phyloP scores from a whole-genome alignment of 2,113 vertebrate genomes.

The Chlorodrepanis virens region DNA sequence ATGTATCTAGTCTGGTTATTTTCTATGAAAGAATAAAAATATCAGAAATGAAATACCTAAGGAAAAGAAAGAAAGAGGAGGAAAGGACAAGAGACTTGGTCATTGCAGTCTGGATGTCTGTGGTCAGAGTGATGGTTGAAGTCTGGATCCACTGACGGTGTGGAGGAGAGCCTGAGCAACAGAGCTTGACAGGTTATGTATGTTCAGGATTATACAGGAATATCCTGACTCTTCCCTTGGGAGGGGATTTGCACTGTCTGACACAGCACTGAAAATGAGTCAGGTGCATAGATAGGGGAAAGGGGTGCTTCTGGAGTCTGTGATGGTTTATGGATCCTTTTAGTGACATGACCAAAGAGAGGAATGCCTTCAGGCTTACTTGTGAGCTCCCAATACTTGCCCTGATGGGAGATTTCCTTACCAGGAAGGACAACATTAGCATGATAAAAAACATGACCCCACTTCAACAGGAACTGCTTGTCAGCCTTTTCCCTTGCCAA shows the following conservation, averaged over 20 bases:
- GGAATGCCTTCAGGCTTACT: not conserved
- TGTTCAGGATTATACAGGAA: fast-evolving
- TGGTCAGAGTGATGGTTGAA: not conserved
- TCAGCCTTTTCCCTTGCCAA: fast-evolving
- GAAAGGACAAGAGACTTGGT: not conserved
- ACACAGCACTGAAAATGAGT: not conserved
- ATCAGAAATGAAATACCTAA: not conserved
- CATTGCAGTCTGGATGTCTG: not conserved
- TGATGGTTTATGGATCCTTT: not conserved
- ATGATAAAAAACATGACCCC: not conserved
- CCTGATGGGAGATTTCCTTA: not conserved
- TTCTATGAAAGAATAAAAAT: not conserved
- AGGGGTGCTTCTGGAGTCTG: not conserved
- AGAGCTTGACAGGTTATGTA: not conserved
- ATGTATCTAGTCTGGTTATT: not conserved
- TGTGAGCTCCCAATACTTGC: no score
- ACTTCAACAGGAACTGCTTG: not conserved
- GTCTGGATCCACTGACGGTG: not conserved
- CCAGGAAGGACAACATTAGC: fast-evolving
- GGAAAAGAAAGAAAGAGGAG: not conserved
- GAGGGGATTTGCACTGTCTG: not conserved
- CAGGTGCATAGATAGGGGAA: fast-evolving
- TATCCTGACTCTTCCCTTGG: no score
- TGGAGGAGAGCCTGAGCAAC: not conserved
- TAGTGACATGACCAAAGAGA: not conserved